Base-by-base conservation (phyloP, 2,888 invertebrate genomes). In the Aphidius colemani region DNA sequence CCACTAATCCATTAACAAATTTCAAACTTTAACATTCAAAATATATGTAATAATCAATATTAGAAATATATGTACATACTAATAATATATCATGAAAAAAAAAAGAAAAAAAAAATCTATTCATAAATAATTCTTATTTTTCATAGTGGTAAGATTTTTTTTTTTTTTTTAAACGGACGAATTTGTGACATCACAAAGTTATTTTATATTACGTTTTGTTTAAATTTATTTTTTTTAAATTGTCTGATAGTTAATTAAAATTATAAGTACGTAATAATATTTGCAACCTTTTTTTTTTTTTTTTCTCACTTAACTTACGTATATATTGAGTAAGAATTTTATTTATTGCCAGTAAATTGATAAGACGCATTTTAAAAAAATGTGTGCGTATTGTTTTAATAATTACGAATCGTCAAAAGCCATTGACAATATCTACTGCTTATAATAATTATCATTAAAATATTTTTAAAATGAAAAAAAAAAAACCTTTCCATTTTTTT, bases 11-110 rank as follows among this genome's bases (percentile, higher is more conserved):
- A 61, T 64, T 43, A 61, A 64, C 60, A 61, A 66, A 64, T 64
- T 65, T 62, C 64, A 66, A 70, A 66, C 64, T 66, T 66, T 59
- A 65, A 69, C 66, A 64, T 53, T 53, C 66, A 65, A 70, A 66
- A 63, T 65, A 67, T 64, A 65, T 71, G 69, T 70, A 68, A 70
- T 69, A 66, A 70, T 69, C 70, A 69, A 67, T 71, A 65, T 50
- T 63, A 70, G 60, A 62, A 72, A 69, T 74, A 72, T 75, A 71
- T 74, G 67, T 63, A 76, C 70, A 73, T 69, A 30, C 68, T 70
- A 72, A 74, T 71, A 75, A 74, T 70, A 70, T 70, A 69, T 71
- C 67, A 69, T 60, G 13, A 13, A 1, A 1, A 13, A 18, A 30
- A 5, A 30, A 30, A 30, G 2, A 30, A 30, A 30, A 30, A 65